A percentile compares a stretch with the other conserved stretches of the same genome.
phyloP scores from a whole-genome alignment of 2,113 vertebrate species.

The Gallinago media region DNA sequence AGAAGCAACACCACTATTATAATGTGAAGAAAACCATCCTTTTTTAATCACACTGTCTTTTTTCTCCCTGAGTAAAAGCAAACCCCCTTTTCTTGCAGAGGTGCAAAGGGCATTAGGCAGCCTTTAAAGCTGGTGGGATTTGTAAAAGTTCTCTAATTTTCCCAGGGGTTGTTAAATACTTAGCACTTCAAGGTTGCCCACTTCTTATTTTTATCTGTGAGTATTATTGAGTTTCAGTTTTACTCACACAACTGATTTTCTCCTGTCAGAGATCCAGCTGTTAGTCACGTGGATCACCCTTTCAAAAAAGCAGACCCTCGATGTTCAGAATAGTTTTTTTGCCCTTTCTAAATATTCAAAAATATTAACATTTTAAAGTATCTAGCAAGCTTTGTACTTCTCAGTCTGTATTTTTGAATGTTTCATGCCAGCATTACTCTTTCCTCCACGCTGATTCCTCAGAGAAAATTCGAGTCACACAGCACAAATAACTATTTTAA shows the following conservation, averaged over 20 bases:
- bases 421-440: neutral
- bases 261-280: neutral
- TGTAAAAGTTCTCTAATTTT: neutral
- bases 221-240: slow-evolving; percentile 7
- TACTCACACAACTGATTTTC: neutral
- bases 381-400: neutral
- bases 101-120: neutral
- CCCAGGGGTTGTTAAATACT: neutral
- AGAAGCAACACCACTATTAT: neutral
- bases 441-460: neutral
- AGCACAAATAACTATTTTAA: neutral
- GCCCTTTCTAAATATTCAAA: neutral
- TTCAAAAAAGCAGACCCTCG: neutral
- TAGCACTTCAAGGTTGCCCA: neutral
- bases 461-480: neutral
- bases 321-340: neutral
- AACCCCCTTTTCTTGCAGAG: neutral
- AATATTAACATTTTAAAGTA: neutral
- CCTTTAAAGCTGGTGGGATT: neutral
- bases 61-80: neutral
- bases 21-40: neutral
- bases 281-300: neutral
- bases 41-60: neutral
- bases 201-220: slow-evolving; percentile 30
- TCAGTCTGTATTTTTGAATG: neutral